Percentiles rank a stretch among this genome's conserved stretches.
phyloP scores from a whole-genome alignment of 2,113 vertebrate genomes.

The Bombycilla garrulus region DNA sequence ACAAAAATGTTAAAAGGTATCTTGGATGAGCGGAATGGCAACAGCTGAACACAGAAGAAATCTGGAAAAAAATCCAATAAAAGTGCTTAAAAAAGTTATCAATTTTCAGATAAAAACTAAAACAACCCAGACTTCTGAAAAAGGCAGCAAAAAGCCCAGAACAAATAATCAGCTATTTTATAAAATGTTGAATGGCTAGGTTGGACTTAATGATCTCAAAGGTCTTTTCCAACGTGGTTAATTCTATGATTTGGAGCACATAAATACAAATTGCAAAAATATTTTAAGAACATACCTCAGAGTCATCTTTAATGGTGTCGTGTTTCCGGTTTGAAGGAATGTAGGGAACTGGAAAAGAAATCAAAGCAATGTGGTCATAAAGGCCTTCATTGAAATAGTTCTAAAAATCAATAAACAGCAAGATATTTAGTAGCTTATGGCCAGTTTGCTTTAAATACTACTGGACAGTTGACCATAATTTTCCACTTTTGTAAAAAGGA shows the following conservation, averaged over 20 bases:
- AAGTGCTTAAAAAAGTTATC: neutral
- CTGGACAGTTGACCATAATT: neutral
- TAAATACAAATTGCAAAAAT: neutral
- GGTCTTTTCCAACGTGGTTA: neutral
- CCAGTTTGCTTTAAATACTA: neutral
- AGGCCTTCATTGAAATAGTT: neutral
- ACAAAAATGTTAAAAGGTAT: neutral
- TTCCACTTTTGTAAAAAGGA: neutral
- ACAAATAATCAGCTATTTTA: neutral
- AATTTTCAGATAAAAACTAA: neutral
- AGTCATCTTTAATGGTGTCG: constrained; percentile 85
- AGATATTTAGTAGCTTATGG: neutral
- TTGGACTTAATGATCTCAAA: neutral
- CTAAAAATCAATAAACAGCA: neutral
- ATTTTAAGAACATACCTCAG: constrained; percentile 79
- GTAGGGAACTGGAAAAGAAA: constrained; percentile 79
- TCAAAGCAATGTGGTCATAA: neutral
- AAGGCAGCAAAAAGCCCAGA: neutral
- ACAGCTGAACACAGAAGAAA: neutral
- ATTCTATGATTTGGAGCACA: neutral
- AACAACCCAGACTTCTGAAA: neutral
- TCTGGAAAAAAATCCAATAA: neutral
- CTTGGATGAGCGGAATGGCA: neutral
- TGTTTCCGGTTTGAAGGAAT: constrained; percentile 85
- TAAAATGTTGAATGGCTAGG: neutral